Evolutionary conservation across 2,888 invertebrate species (phyloP), one percentile per base, ranked within the genome.

Genomic region (Andrena trimmerana): DNA sequence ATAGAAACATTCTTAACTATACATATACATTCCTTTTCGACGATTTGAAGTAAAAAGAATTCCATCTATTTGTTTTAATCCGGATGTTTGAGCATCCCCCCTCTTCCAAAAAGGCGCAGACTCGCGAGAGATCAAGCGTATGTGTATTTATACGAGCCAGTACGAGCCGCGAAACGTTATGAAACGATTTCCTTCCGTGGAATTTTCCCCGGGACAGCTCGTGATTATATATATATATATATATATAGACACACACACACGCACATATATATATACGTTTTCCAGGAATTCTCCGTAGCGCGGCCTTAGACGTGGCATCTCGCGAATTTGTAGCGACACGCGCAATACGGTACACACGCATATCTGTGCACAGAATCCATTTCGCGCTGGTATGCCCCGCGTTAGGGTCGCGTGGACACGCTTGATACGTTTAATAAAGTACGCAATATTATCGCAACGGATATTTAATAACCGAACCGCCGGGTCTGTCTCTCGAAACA

Each of bases 321-420:
- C 77, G 76, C 76, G 71, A 86, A 86, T 80, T 86, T 77, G 59
- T 83, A 69, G 77, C 50, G 85, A 79, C 77, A 71, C 73, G 71
- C 73, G 82, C 75, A 67, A 82, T 76, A 71, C 60, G 0, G 69
- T 69, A 54, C 42, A 42, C 42, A 42, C 42, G 65, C 86, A 76
- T 79, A 75, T 63, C 76, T 50, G 65, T 29, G 54, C 42, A 59
- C 6, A 52, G 59, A 52, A 74, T 50, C 31, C 33, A 66, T 66
- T 62, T 66, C 48, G 52, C 62, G 48, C 27, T 27, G 60, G 74
- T 67, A 75, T 68, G 52, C 31, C 13, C 50, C 63, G n/a, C 42
- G 50, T 60, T 20, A 48, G n/a, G 16, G 50, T 74, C 59, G 52
- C 66, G 59, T 50, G 66, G 74, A 78, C 74, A 52, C 36, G 50